Evolutionary conservation across 2,888 invertebrate species (phyloP), one percentile per base, ranked within the genome.

Genomic region (Ennomos quercinarius): DNA sequence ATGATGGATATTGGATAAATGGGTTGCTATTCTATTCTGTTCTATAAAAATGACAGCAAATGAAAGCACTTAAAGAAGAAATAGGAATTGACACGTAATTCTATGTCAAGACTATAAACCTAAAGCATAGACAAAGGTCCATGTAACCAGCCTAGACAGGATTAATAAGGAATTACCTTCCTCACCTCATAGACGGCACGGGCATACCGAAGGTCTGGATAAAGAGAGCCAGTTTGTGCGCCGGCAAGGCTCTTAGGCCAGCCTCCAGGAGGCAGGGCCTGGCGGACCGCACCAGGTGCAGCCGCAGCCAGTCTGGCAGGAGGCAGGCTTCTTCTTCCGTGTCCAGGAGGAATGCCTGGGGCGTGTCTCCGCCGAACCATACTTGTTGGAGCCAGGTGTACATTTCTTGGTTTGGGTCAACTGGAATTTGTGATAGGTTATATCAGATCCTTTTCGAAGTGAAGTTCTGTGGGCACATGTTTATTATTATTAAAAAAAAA

Each of bases 131-230:
- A 17, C 17, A 17, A 17, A 1, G 17, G 17, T 17, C 17, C 17
- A 17, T 17, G 3, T 17, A 17, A 17, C 17, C 17, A 17, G 17
- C 17, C 17, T 6, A 27, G 2, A 6, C 27, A 6, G 3, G 27
- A 27, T 27, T 4, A 27, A 27, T 27, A 27, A 27, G 27, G 27
- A 27, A 27, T 27, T 27, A 8, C 40, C 40, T 10, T 11, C 12
- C 58, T 74, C 80, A 95, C 87, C 96, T 97, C 95, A 98, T 97
- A 0, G 97, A 96, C 52, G 94, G 93, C 0, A 98, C 96, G 0
- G 99, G 99, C 77, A 99, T 97, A 27, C 99, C 99, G 84, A 99
- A 99, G 11, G 98, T 98, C 87, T 99, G 99, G 53, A 99, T 97
- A 84, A 98, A 99, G 9, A 99, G 91, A 9, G 99, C 96, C 52